These are phyloP conservation scores for Anthopleura sola DNA, from an alignment of 64 coral and sea anemone genomes.

Conservation along the genomic window DNA sequence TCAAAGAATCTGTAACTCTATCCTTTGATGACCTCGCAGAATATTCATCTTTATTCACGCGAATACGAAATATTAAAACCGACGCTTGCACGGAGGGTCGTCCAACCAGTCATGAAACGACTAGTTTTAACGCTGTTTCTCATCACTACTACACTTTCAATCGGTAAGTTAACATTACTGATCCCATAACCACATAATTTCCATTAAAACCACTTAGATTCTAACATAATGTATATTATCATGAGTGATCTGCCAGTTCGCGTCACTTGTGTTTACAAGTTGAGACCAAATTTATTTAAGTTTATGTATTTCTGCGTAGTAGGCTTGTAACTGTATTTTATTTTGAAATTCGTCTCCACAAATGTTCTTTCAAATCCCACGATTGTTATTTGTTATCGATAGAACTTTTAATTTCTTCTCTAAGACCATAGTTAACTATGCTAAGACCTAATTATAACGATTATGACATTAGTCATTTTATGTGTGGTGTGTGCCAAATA, in stretches of 20 bases:
- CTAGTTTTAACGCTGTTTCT: not conserved
- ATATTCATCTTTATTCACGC: not conserved
- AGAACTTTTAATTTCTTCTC: no score
- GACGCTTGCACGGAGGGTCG: not conserved
- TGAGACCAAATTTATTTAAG: not conserved
- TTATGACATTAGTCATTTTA: no score
- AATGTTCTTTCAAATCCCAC: no score
- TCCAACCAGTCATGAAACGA: not conserved
- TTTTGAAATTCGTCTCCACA: no score
- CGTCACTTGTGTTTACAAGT: not conserved
- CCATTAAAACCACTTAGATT: not conserved
- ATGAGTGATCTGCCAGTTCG: not conserved
- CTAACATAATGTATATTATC: not conserved
- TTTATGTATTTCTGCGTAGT: no score
- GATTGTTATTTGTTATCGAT: no score
- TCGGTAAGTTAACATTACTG: not conserved
- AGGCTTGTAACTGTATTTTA: no score
- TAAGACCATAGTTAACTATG: no score
- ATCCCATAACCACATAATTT: not conserved
- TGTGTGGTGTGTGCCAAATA: no score
- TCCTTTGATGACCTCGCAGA: not conserved
- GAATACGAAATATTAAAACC: not conserved
- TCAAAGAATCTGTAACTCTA: not conserved
- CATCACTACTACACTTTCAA: not conserved
- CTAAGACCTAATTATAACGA: no score